Conservation (phyloP, 2,888 invertebrate genomes). For the Eupithecia centaureata region DNA sequence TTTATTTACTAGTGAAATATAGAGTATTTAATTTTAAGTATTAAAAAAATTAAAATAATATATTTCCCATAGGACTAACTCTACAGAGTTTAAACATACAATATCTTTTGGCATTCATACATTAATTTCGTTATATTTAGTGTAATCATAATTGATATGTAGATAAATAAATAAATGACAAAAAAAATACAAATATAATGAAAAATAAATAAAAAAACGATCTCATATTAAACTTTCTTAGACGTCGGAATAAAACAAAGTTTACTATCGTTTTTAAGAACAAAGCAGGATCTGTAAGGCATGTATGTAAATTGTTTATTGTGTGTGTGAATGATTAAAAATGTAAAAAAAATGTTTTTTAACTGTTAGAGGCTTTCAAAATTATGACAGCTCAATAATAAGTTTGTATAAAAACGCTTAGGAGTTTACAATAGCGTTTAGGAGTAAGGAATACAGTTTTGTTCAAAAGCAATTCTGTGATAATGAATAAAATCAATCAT, state of each 20-base stretch:
- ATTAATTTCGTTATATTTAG: constrained; percentile 34
- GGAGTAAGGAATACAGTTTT: constrained; percentile 8
- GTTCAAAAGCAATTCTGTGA: constrained; percentile 23
- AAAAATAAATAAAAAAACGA: constrained; percentile 71
- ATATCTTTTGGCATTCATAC: constrained; percentile 43
- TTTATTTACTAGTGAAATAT: constrained; percentile 44
- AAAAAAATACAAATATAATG: constrained; percentile 66
- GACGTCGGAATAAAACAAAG: constrained; percentile 25
- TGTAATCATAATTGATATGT: constrained; percentile 46
- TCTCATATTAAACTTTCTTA: constrained; percentile 55
- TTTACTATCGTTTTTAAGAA: constrained; percentile 16
- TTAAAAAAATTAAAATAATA: constrained; percentile 38
- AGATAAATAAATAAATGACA: constrained; percentile 63
- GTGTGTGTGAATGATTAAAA: constrained; percentile 10
- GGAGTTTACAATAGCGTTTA: constrained; percentile 9
- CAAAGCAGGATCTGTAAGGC: constrained; percentile 12
- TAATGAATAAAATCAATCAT: constrained; percentile 11
- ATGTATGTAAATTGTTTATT: constrained; percentile 16
- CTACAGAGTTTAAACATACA: constrained; percentile 37
- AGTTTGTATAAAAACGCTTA: constrained; percentile 1
- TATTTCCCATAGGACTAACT: constrained; percentile 39
- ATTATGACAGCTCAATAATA: constrained; percentile 9
- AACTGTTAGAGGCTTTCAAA: constrained; percentile 16
- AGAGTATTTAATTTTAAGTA: constrained; percentile 36
- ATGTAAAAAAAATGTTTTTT: neutral